These are phyloP conservation scores for Leptoclinus maculatus DNA, from an alignment of 2,797 vertebrate species.

Conservation along the genomic window DNA sequence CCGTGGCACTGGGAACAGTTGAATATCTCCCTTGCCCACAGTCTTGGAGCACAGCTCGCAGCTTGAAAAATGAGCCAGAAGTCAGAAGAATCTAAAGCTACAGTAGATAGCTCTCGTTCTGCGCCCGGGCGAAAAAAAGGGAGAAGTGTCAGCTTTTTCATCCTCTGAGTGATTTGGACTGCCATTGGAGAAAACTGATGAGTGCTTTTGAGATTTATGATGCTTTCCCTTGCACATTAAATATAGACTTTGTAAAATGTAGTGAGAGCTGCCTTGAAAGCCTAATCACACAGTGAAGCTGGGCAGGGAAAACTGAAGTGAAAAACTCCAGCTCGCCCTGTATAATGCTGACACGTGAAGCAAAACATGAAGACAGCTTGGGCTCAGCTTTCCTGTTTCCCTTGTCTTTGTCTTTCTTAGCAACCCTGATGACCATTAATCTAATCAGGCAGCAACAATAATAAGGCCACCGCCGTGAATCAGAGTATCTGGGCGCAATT, in stretches of 20 bases:
- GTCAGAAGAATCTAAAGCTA: slow-evolving; percentile 74
- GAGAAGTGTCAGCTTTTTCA: slow-evolving; percentile 80
- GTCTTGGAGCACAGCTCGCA: slow-evolving; percentile 50
- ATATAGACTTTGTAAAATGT: slow-evolving; percentile 80
- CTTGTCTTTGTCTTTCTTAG: slow-evolving; percentile 27
- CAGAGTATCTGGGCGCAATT: slow-evolving; percentile 45
- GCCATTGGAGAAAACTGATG: slow-evolving; percentile 81
- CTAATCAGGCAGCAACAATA: slow-evolving; percentile 42
- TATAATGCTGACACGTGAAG: neutral
- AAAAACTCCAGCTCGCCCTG: neutral
- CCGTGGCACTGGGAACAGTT: slow-evolving; percentile 44
- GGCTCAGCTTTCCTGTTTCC: neutral
- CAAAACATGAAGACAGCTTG: slow-evolving; percentile 3
- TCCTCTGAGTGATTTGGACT: slow-evolving; percentile 81
- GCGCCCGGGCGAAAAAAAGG: slow-evolving; percentile 57
- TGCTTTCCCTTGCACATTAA: slow-evolving; percentile 75
- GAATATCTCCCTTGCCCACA: slow-evolving; percentile 59
- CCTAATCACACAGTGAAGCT: slow-evolving; percentile 68
- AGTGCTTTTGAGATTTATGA: slow-evolving; percentile 81
- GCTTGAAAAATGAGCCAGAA: slow-evolving; percentile 80
- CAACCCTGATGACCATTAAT: slow-evolving; percentile 31
- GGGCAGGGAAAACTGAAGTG: slow-evolving; percentile 43
- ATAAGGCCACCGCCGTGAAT: slow-evolving; percentile 23
- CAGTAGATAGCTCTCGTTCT: slow-evolving; percentile 79
- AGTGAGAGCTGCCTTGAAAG: slow-evolving; percentile 73